phyloP scores from a whole-genome alignment of 2,113 vertebrate genomes.

The Podarcis muralis region DNA sequence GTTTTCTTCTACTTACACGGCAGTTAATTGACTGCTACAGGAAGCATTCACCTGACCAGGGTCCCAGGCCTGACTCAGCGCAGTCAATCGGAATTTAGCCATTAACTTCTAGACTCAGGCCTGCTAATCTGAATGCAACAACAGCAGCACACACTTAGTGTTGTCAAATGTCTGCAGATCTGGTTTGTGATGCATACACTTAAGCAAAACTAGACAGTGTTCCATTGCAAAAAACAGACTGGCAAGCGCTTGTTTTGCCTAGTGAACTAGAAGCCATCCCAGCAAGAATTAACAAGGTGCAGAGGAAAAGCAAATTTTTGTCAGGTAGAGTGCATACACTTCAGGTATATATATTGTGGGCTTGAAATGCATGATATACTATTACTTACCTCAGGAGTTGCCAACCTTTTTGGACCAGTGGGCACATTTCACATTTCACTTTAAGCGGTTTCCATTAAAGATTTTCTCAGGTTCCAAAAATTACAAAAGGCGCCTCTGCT shows the following conservation, averaged over 20 bases:
- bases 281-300: not conserved
- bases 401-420: too few species aligned
- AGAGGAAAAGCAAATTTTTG: not conserved
- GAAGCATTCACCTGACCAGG: not conserved
- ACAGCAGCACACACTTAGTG: not conserved
- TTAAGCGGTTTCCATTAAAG: too few species aligned
- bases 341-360: not conserved
- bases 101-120: not conserved
- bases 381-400: too few species aligned
- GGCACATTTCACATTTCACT: too few species aligned
- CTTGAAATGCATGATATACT: not conserved
- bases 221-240: not conserved
- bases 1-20: slow-evolving; percentile 33
- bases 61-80: not conserved
- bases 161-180: not conserved
- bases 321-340: not conserved
- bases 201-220: not conserved
- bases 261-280: not conserved
- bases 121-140: not conserved
- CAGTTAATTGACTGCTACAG: not conserved
- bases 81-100: not conserved
- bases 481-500: too few species aligned
- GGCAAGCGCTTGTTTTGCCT: not conserved
- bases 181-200: not conserved
- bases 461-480: too few species aligned